Percentiles rank a stretch among this genome's conserved stretches.
Evolutionary conservation across 92 coral and sea anemone genomes (phyloP).

Genomic region (Diadumene lineata): DNA sequence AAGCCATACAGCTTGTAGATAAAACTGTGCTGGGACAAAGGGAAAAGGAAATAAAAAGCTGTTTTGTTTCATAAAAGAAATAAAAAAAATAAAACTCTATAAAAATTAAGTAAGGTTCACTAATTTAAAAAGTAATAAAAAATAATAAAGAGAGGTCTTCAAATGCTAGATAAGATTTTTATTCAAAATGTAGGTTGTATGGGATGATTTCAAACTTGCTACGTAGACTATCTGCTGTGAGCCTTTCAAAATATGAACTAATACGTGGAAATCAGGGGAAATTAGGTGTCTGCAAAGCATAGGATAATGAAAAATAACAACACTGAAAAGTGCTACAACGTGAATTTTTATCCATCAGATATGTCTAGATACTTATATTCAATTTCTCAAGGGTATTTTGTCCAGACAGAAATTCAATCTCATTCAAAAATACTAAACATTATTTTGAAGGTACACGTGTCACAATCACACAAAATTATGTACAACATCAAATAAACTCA

Average conservation of each 20-base stretch:
- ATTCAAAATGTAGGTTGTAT: too few relatives aligned
- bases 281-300: conserved; percentile 14
- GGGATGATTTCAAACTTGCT: too few relatives aligned
- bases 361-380: background rate
- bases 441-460: conserved; percentile 50
- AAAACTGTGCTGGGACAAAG: too few relatives aligned
- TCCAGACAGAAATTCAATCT: conserved; percentile 21
- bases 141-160: too few relatives aligned
- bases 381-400: background rate
- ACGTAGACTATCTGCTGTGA: background rate
- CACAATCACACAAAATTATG: conserved; percentile 28
- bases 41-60: too few relatives aligned
- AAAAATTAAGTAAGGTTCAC: too few relatives aligned
- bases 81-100: too few relatives aligned
- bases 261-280: conserved; percentile 14
- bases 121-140: too few relatives aligned
- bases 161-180: too few relatives aligned
- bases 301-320: background rate
- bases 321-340: background rate
- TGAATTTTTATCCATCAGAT: background rate
- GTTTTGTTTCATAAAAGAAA: too few relatives aligned
- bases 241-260: conserved; percentile 14
- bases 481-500: background rate
- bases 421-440: too few relatives aligned
- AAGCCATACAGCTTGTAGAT: background rate